These are phyloP conservation scores for Edolisoma coerulescens DNA, from an alignment of 2,113 vertebrate species.

Conservation along the genomic window DNA sequence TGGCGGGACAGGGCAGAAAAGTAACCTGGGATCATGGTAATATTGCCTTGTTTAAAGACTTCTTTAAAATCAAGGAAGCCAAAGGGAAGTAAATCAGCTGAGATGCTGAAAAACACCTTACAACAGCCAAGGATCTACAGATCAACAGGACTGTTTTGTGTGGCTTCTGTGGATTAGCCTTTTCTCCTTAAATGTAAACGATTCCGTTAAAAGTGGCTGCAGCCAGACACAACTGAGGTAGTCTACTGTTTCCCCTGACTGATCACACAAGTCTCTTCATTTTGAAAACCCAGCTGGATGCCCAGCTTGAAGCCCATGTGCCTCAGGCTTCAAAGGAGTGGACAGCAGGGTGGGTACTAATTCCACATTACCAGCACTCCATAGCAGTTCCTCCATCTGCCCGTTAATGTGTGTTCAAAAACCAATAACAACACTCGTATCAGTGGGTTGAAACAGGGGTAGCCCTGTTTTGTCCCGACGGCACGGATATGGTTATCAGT, in stretches of 20 bases:
- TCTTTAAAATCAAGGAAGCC: neutral
- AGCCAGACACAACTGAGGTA: neutral
- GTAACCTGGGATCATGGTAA: neutral
- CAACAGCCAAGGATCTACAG: neutral
- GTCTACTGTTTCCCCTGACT: neutral
- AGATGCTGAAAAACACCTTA: neutral
- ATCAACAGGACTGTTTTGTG: neutral
- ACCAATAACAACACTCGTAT: neutral
- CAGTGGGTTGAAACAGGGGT: neutral
- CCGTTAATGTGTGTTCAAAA: neutral
- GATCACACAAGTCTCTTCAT: neutral
- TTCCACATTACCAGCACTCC: neutral
- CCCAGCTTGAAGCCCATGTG: neutral
- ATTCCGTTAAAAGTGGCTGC: neutral
- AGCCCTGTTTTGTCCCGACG: accelerated
- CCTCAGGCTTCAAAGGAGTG: neutral
- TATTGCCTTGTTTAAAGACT: neutral
- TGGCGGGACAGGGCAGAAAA: neutral
- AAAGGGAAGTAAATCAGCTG: neutral
- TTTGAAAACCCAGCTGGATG: neutral
- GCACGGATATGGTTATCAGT: accelerated
- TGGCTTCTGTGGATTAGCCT: neutral
- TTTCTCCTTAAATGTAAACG: slow-evolving; percentile 5
- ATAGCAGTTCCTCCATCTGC: neutral
- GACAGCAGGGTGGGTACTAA: neutral